Conservation (phyloP, 2,113 vertebrate species). For the Himantopus leucocephalus region DNA sequence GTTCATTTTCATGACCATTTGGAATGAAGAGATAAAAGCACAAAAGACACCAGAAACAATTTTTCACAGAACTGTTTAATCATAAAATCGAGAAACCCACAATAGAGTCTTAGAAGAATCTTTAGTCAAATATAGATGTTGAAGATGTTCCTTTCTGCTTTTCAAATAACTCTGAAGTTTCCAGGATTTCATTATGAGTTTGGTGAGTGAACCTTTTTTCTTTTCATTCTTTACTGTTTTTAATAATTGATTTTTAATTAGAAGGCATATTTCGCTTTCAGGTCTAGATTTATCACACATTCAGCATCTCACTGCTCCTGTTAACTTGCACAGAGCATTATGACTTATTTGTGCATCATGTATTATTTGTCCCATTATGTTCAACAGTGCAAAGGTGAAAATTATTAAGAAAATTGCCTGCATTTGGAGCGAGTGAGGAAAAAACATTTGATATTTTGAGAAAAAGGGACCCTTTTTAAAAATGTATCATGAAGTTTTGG, state of each 20-base stretch:
- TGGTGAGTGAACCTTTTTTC: slow-evolving; percentile 26
- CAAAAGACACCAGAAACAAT: slow-evolving; percentile 19
- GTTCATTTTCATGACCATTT: background rate
- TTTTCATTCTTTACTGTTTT: slow-evolving; percentile 23
- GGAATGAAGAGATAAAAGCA: slow-evolving; percentile 19
- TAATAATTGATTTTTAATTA: slow-evolving; percentile 69
- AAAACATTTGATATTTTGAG: background rate
- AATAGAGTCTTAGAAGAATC: background rate
- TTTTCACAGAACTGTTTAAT: slow-evolving; percentile 45
- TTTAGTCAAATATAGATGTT: slow-evolving; percentile 54
- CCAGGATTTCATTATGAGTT: slow-evolving; percentile 41
- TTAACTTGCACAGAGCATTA: background rate
- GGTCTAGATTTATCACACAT: slow-evolving; percentile 22
- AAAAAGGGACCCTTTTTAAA: background rate
- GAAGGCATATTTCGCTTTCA: slow-evolving; percentile 25
- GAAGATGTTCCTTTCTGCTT: slow-evolving; percentile 27
- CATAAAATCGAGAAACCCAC: slow-evolving; percentile 13
- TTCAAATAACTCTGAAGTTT: slow-evolving; percentile 37
- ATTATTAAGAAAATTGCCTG: background rate
- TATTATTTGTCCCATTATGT: background rate
- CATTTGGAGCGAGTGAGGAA: background rate
- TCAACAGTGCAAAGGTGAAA: background rate
- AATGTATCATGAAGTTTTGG: background rate
- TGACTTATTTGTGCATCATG: background rate
- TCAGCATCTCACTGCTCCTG: background rate